These are phyloP conservation scores for Pantherophis alleghaniensis DNA, from an alignment of 2,797 vertebrate species.

Conservation along the genomic window DNA sequence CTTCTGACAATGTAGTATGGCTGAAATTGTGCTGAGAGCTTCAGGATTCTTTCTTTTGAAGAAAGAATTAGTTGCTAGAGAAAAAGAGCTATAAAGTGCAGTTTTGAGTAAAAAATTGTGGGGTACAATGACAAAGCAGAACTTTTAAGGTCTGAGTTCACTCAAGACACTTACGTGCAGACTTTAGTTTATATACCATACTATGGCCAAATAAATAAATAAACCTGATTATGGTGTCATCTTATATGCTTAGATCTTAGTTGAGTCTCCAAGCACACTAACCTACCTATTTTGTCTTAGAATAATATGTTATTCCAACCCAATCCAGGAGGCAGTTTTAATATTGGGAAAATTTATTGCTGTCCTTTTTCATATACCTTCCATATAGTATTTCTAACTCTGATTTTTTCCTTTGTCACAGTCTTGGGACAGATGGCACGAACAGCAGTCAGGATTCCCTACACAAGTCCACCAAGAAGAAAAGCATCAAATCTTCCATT, in stretches of 20 bases:
- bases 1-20: background rate
- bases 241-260: background rate
- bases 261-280: background rate
- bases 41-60: background rate
- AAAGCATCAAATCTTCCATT: conserved; percentile 92
- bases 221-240: background rate
- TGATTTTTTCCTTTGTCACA: background rate
- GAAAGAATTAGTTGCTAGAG: background rate
- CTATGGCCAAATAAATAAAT: background rate
- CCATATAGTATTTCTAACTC: background rate
- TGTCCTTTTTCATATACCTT: background rate
- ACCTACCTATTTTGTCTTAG: background rate
- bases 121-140: background rate
- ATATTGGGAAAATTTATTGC: background rate
- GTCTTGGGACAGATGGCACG: conserved; percentile 58
- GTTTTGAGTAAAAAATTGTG: background rate
- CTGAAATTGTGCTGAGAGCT: background rate
- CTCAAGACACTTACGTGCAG: background rate
- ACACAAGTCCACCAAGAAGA: conserved; percentile 90
- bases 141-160: background rate
- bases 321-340: background rate
- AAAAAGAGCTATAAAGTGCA: background rate
- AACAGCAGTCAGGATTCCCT: conserved; percentile 84
- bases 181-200: background rate
- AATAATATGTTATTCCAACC: background rate